phyloP scores from a whole-genome alignment of 2,113 vertebrate species.

The Ochotona curzoniae region DNA sequence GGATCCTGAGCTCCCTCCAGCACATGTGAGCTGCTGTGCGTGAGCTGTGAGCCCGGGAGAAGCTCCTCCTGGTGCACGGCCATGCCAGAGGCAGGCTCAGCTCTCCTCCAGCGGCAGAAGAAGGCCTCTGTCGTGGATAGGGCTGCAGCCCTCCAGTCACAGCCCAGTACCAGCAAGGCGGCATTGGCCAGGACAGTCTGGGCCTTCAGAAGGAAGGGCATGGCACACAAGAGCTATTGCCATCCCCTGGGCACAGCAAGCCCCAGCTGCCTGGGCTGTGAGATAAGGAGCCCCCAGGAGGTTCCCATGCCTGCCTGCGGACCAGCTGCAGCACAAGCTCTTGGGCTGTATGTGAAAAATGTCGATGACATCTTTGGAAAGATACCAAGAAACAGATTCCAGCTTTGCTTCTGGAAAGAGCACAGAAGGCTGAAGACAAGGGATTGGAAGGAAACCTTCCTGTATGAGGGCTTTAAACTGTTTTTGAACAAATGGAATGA shows the following conservation, averaged over 20 bases:
- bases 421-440: background rate
- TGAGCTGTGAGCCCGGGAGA: background rate
- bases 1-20: too few species aligned
- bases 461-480: background rate
- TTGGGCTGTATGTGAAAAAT: background rate
- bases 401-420: conserved; percentile 6
- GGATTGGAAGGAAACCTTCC: background rate
- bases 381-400: background rate
- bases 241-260: background rate
- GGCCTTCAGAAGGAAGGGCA: background rate
- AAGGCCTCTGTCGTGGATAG: background rate
- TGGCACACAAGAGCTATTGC: rapidly evolving
- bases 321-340: background rate
- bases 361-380: background rate
- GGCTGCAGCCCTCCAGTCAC: background rate
- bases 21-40: background rate
- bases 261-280: background rate
- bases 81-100: background rate
- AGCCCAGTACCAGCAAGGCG: too few species aligned
- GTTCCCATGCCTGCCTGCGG: background rate
- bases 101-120: background rate
- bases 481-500: too few species aligned
- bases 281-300: background rate
- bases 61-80: background rate
- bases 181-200: background rate